Base-by-base conservation (phyloP, 2,113 vertebrate genomes). In the Elachura formosa region DNA sequence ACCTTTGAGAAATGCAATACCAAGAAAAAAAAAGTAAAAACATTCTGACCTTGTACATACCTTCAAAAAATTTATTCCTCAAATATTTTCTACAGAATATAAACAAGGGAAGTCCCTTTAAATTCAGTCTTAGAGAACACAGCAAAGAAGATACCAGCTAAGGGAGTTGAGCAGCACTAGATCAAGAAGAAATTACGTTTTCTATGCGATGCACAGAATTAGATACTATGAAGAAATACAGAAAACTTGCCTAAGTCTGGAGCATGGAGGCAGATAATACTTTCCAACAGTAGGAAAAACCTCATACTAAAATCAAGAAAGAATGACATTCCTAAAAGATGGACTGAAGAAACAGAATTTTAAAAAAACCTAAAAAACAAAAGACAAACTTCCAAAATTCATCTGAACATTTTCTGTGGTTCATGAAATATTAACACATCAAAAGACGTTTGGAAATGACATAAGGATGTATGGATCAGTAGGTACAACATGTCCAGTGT, bases 41-140 rank as follows among this genome's bases (percentile, higher is more conserved):
- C 29, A 69, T 63, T 66, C 59, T 67, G 64, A 90, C 87, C 78
- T 94, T 89, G 74, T 48, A 79, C 5, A 36, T 34, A 62, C 15
- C 43, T 88, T 83, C 84, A 85, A 76, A 58, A 76, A 83, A 36
- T 81, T 40, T 34, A 72, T n/a, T 40, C 40, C 63, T 93, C 81
- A 91, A 91, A 90, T 89, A 91, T 94, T 91, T 90, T 69, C 58
- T 58, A 89, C 64, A 28, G 66, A 91, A 28, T 72, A 64, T 8
- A 91, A 94, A 84, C 66, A 93, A 69, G 81, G 55, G 22, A 62
- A 74, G 36, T 34, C 25, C 18, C 36, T 59, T 73, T 22, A 26
- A 79, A 43, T 49, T 68, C 33, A 41, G 9, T 43, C 81, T 76
- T 58, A 83, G 34, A 54, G 48, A 83, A 45, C 1, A 5, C 17